A percentile compares a stretch with the other conserved stretches of the same genome.
Conservation (phyloP, 1,140 invertebrate genomes). For the Sinonovacula constricta region DNA sequence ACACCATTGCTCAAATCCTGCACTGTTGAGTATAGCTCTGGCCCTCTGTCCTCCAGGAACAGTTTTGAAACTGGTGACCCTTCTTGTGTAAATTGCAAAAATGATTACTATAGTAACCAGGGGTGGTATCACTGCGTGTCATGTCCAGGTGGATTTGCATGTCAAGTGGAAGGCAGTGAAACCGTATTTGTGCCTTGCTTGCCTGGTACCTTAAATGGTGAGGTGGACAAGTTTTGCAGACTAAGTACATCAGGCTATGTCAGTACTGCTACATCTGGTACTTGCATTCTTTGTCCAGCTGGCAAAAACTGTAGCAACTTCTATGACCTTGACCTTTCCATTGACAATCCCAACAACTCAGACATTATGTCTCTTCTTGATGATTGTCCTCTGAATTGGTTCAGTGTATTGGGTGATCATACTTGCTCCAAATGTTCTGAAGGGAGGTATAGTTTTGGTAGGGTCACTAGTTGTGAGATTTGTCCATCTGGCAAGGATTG, state of each 20-base stretch:
- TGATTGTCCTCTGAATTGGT: slow-evolving; percentile 52
- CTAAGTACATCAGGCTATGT: slow-evolving; percentile 32
- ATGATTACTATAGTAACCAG: slow-evolving; percentile 40
- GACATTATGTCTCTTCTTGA: slow-evolving; percentile 15
- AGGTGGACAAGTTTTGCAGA: slow-evolving; percentile 18
- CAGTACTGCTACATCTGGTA: slow-evolving; percentile 11
- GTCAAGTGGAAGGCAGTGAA: slow-evolving; percentile 2
- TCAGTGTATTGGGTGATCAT: slow-evolving; percentile 27
- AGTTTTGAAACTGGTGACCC: slow-evolving; percentile 48
- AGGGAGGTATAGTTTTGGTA: slow-evolving; percentile 18
- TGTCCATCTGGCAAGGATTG: slow-evolving; percentile 62
- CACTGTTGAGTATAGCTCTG: slow-evolving; percentile 32
- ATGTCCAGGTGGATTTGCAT: slow-evolving; percentile 47
- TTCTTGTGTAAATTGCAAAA: slow-evolving; percentile 35
- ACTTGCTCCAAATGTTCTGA: slow-evolving; percentile 19
- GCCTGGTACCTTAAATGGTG: slow-evolving; percentile 54
- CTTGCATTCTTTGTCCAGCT: slow-evolving; percentile 40
- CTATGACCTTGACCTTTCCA: slow-evolving; percentile 6
- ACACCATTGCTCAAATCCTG: slow-evolving; percentile 44
- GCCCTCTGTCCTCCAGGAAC: slow-evolving; percentile 34
- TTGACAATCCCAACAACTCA: slow-evolving; percentile 39
- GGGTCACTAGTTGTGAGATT: not conserved
- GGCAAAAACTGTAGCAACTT: slow-evolving; percentile 53
- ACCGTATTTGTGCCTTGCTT: slow-evolving; percentile 26
- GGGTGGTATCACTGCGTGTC: slow-evolving; percentile 43